Conservation (phyloP, 2,113 vertebrate species). For the Tyrannus savana region DNA sequence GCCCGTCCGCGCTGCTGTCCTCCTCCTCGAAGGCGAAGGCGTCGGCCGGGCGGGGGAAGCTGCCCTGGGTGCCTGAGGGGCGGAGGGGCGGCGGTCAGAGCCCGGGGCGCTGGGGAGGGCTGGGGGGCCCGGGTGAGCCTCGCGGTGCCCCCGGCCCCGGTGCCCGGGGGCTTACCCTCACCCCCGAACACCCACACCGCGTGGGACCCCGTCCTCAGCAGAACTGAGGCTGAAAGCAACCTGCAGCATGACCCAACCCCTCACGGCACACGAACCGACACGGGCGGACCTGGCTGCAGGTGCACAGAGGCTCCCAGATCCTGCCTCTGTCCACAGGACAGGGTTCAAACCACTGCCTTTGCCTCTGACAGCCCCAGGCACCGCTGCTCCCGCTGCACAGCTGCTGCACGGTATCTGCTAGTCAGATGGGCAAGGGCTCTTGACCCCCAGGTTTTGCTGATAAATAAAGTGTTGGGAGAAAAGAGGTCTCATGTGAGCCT, state of each 20-base stretch:
- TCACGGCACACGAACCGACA: neutral
- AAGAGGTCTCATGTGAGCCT: conserved; percentile 22
- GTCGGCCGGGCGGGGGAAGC: conserved; percentile 86
- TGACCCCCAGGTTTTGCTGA: conserved; percentile 69
- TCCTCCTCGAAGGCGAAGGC: conserved; percentile 95
- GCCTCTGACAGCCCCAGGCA: neutral
- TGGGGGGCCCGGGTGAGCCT: neutral
- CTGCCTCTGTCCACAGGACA: neutral
- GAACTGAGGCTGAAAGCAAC: neutral
- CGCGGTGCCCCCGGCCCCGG: rapidly evolving
- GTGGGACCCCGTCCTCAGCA: neutral
- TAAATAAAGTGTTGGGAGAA: conserved; percentile 73
- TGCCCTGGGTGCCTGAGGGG: conserved; percentile 79
- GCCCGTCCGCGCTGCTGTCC: conserved; percentile 92
- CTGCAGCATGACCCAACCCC: rapidly evolving
- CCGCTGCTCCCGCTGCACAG: neutral
- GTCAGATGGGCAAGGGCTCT: conserved; percentile 73
- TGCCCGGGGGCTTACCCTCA: neutral
- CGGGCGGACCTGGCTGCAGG: neutral
- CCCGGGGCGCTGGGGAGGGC: too few relatives aligned
- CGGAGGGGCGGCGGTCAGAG: neutral
- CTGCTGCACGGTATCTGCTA: conserved; percentile 25
- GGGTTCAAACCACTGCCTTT: neutral
- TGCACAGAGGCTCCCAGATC: neutral
- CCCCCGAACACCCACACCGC: rapidly evolving